A percentile compares a stretch with the other conserved stretches of the same genome.
These are phyloP conservation scores for Drosophila birchii DNA, from an alignment of 2,888 invertebrate genomes.

Conservation along the genomic window DNA sequence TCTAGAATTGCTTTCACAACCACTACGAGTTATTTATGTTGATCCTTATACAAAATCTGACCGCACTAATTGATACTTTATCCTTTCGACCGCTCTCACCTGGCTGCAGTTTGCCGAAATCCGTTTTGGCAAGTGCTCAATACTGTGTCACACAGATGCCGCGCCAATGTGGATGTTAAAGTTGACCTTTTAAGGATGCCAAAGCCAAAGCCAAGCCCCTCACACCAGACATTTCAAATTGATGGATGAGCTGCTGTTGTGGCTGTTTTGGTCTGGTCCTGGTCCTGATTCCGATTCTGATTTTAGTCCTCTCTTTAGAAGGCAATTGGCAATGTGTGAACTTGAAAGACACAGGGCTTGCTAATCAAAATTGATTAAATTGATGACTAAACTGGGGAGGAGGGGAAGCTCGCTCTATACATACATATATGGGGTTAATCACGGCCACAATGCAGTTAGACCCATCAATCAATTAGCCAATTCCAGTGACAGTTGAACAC, in stretches of 20 bases:
- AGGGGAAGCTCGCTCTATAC: background rate
- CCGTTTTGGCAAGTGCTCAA: conserved; percentile 35
- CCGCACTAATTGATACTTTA: conserved; percentile 23
- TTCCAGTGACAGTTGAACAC: conserved; percentile 5
- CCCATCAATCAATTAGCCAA: conserved; percentile 36
- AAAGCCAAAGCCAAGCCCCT: conserved; percentile 16
- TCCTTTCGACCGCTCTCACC: conserved; percentile 27
- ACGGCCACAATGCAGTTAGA: conserved; percentile 18
- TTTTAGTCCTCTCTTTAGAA: conserved; percentile 9
- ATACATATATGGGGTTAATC: background rate
- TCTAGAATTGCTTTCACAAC: background rate
- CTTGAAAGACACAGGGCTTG: conserved; percentile 20
- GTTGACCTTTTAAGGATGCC: conserved; percentile 64
- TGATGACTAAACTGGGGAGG: background rate
- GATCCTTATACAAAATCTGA: background rate
- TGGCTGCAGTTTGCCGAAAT: conserved; percentile 36
- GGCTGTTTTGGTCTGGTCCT: conserved; percentile 14
- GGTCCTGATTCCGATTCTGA: conserved; percentile 13
- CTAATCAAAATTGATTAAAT: conserved; percentile 63
- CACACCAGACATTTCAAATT: conserved; percentile 38
- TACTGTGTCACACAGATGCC: conserved; percentile 26
- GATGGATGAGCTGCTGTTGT: conserved; percentile 60
- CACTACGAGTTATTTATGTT: background rate
- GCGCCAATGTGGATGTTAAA: conserved; percentile 36
- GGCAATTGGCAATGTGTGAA: conserved; percentile 32